Evolutionary conservation across 2,113 vertebrate species (phyloP).

Genomic region (Sinosuthora webbiana): DNA sequence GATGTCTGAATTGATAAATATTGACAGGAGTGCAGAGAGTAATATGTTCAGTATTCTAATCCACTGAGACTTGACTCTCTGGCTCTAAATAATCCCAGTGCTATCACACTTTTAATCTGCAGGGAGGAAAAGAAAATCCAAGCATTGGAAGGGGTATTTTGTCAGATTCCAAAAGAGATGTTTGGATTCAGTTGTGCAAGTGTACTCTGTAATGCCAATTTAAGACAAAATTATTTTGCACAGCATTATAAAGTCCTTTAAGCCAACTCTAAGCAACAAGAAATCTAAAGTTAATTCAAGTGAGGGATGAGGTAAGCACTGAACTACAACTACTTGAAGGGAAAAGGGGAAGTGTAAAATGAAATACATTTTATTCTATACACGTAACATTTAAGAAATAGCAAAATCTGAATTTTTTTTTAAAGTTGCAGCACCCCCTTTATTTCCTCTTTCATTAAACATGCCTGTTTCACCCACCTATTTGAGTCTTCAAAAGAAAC

Average conservation of each 20-base stretch:
- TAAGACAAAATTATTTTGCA: conserved; percentile 26
- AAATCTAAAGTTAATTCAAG: conserved; percentile 67
- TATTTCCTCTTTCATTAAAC: not conserved
- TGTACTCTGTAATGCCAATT: not conserved
- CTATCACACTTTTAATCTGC: not conserved
- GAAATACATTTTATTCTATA: conserved; percentile 75
- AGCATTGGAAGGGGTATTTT: not conserved
- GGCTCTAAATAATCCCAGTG: not conserved
- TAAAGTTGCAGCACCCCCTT: conserved; percentile 63
- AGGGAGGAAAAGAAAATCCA: conserved; percentile 1
- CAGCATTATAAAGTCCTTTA: conserved; percentile 74
- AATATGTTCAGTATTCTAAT: not conserved
- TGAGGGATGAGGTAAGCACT: conserved; percentile 67
- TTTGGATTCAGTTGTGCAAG: conserved; percentile 7
- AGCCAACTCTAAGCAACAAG: conserved; percentile 77
- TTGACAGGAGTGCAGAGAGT: not conserved
- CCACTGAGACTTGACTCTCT: not conserved
- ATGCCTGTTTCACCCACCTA: not conserved
- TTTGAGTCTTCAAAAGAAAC: not conserved
- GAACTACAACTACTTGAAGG: conserved; percentile 68
- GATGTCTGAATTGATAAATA: not conserved
- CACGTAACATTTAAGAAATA: conserved; percentile 58
- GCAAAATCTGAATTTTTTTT: conserved; percentile 24
- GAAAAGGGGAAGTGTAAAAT: conserved; percentile 65
- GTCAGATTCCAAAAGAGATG: not conserved